Conservation (phyloP, 2,888 invertebrate species). For the Agrilus mali region DNA sequence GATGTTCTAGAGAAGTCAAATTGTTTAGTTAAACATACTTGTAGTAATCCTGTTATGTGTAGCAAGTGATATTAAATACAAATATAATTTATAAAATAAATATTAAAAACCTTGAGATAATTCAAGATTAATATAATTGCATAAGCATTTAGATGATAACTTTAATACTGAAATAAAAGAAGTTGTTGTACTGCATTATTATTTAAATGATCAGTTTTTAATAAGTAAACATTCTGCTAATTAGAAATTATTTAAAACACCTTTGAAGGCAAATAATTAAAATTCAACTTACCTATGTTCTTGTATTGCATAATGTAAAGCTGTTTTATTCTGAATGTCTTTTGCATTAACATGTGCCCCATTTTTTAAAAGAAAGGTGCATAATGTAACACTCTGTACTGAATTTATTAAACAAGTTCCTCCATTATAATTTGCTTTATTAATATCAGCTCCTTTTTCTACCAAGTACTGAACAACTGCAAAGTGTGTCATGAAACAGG, state of each 20-base stretch:
- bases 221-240: too few relatives aligned
- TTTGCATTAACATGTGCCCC: slow-evolving; percentile 77
- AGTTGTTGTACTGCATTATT: too few relatives aligned
- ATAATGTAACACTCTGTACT: slow-evolving; percentile 73
- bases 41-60: too few relatives aligned
- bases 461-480: slow-evolving; percentile 68
- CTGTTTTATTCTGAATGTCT: slow-evolving; percentile 83
- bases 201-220: too few relatives aligned
- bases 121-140: too few relatives aligned
- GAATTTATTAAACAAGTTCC: slow-evolving; percentile 90
- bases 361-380: slow-evolving; percentile 63
- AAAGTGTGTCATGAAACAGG: slow-evolving; percentile 84
- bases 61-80: too few relatives aligned
- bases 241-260: background rate
- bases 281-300: slow-evolving; percentile 45
- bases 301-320: slow-evolving; percentile 86
- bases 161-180: too few relatives aligned
- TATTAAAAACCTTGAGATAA: too few relatives aligned
- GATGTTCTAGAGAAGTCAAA: too few relatives aligned
- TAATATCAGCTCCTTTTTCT: slow-evolving; percentile 69
- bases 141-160: too few relatives aligned
- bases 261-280: background rate
- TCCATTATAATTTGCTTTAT: slow-evolving; percentile 77
- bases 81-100: too few relatives aligned
- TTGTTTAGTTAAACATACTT: too few relatives aligned